phyloP scores from a whole-genome alignment of 2,113 vertebrate species.

The Ailurus styani region DNA sequence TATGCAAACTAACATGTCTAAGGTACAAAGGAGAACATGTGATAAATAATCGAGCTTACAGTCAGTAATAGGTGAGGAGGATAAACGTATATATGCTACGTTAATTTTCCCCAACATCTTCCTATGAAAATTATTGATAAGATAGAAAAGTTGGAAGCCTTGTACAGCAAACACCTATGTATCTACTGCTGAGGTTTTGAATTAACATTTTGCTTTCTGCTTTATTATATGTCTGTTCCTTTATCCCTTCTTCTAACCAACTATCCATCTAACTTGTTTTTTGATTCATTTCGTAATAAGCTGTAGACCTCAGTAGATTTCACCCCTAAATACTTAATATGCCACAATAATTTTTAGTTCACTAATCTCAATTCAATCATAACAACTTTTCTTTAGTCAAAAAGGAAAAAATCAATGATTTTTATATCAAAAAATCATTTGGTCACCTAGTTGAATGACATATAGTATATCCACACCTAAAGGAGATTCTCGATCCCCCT shows the following conservation, averaged over 20 bases:
- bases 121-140: background rate
- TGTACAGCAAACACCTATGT: background rate
- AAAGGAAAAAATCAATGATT: background rate
- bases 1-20: background rate
- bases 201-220: background rate
- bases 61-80: background rate
- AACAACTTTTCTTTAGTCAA: background rate
- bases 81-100: background rate
- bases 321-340: background rate
- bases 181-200: background rate
- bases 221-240: background rate
- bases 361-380: background rate
- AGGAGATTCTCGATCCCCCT: background rate
- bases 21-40: background rate
- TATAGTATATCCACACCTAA: background rate
- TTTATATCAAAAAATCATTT: background rate
- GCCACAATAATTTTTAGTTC: background rate
- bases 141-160: background rate
- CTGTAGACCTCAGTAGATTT: background rate
- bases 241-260: background rate
- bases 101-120: constrained; percentile 1
- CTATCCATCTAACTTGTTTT: background rate
- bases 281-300: background rate
- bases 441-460: background rate
- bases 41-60: background rate